Conservation (phyloP, 2,113 vertebrate genomes). For the Coturnix japonica region DNA sequence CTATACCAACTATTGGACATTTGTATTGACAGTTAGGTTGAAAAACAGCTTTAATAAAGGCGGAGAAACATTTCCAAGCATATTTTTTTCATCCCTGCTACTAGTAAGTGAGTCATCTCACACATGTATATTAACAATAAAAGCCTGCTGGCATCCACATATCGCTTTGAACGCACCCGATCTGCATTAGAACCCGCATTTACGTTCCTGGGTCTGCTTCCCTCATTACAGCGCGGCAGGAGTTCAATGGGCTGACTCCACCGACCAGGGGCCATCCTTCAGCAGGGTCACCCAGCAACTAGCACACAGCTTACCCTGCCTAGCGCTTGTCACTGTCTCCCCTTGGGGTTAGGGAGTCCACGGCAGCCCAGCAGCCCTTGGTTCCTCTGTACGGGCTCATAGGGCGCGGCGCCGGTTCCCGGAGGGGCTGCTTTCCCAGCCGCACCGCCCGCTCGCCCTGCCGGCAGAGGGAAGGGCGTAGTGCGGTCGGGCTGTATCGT, state of each 20-base stretch:
- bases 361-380: neutral
- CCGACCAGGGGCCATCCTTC: too few species aligned
- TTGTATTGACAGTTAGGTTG: neutral
- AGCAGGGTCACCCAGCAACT: too few species aligned
- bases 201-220: neutral
- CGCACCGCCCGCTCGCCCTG: neutral
- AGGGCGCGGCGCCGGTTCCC: neutral
- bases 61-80: neutral
- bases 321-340: fast-evolving
- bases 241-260: neutral
- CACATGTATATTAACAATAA: neutral
- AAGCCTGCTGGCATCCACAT: neutral
- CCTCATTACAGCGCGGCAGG: too few species aligned
- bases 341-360: fast-evolving
- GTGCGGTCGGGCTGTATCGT: fast-evolving
- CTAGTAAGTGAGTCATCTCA: neutral
- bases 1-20: neutral
- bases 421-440: neutral
- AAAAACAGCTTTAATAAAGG: slow-evolving; percentile 14
- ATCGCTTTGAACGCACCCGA: neutral
- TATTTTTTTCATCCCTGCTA: neutral
- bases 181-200: neutral
- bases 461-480: neutral
- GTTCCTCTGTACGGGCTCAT: neutral
- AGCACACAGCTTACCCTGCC: neutral